Base-by-base conservation (phyloP, 2,113 vertebrate species). In the Epinephelus moara region DNA sequence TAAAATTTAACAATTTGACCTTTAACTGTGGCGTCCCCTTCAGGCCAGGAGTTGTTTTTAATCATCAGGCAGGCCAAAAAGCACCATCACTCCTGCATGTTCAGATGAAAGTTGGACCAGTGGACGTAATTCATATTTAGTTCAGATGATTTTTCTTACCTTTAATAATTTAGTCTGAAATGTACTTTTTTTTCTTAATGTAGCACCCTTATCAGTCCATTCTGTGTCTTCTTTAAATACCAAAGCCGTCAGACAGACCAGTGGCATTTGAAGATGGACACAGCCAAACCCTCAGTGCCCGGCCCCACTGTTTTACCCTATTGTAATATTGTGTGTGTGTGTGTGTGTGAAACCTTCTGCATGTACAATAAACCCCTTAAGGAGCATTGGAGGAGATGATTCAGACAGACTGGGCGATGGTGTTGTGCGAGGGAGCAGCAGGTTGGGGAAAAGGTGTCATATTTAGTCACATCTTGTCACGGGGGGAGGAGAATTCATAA, bases 1-100 rank as follows among this genome's bases (percentile, higher is more conserved):
- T 74, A 84, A 87, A 92, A 14, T 84, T 74, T 70, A 82, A 85
- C 67, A 70, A 13, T 52, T 69, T 90, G 88, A 87, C 89, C 88
- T 92, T 91, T 91, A 87, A 67, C 69, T 82, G 60, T 42, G 60
- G 78, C 77, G 77, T 86, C 68, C 27, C 88, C 78, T 61, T 82
- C 66, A 82, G 88, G 88, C 68, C 62, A 61, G 3, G 70, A 86
- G 57, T 84, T 82, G 55, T 80, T 85, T 84, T 85, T 83, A 80
- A 89, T 87, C 60, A 89, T 40, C 60, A 49, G 42, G 52, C 72
- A 30, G 72, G 56, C 10, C 42, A 69, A 55, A 70, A 78, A 50
- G 50, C 25, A 37, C 42, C 67, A 17, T 75, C 66, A 49, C 61
- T 25, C 9, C 49, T 49, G 25, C 49, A 47, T 56, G 45, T 79